Evolutionary conservation across 2,797 vertebrate species (phyloP).

Genomic region (Channa striata): DNA sequence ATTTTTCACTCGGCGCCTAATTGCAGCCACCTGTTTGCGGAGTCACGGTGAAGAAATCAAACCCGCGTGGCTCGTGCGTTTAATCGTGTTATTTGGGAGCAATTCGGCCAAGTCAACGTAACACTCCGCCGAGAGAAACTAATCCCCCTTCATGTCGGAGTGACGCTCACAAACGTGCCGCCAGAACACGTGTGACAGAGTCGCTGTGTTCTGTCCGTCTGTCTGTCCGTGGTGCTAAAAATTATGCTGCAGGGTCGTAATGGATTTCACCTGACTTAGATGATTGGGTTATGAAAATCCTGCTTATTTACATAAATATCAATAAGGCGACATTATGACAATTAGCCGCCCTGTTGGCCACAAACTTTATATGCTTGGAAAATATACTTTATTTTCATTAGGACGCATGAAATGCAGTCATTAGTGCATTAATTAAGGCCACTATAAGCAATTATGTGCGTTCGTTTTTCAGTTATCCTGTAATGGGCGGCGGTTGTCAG

Average conservation of each 20-base stretch:
- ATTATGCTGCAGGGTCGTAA: slow-evolving; percentile 47
- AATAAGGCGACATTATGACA: slow-evolving; percentile 83
- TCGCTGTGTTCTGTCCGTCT: too few species aligned
- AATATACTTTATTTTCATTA: slow-evolving; percentile 88
- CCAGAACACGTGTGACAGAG: slow-evolving; percentile 74
- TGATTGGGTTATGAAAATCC: slow-evolving; percentile 71
- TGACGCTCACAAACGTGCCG: slow-evolving; percentile 70
- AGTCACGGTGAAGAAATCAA: background rate
- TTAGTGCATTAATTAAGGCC: slow-evolving; percentile 84
- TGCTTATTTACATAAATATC: slow-evolving; percentile 86
- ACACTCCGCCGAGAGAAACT: slow-evolving; percentile 26
- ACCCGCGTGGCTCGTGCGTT: slow-evolving; percentile 11
- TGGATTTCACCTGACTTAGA: slow-evolving; percentile 72
- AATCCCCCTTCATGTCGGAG: slow-evolving; percentile 57
- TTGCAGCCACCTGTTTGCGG: slow-evolving; percentile 59
- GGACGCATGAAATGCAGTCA: slow-evolving; percentile 84
- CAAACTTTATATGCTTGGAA: slow-evolving; percentile 84
- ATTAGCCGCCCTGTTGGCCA: slow-evolving; percentile 82
- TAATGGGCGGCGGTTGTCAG: slow-evolving; percentile 78
- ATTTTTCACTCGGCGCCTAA: slow-evolving; percentile 74
- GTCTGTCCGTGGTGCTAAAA: slow-evolving; percentile 55
- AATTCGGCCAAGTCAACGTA: slow-evolving; percentile 17
- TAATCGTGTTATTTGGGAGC: background rate
- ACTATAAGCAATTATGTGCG: slow-evolving; percentile 84
- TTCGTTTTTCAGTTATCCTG: slow-evolving; percentile 77